A percentile compares a stretch with the other conserved stretches of the same genome.
These are phyloP conservation scores for Drosophila stalkeri DNA, from an alignment of 2,888 invertebrate species.

Conservation along the genomic window DNA sequence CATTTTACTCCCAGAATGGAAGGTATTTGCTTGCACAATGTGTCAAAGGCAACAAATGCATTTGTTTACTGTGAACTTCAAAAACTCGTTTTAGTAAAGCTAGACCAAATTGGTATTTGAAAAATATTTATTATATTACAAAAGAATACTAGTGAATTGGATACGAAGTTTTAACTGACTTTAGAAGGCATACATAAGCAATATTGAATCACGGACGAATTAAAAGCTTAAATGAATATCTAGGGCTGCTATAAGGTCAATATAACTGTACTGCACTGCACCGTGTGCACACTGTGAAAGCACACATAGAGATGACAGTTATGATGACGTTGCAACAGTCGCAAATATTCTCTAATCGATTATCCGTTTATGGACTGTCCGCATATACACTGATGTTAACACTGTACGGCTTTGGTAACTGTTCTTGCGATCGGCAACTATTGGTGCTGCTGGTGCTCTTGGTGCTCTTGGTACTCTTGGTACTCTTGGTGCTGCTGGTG, in stretches of 20 bases:
- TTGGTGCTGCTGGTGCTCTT: neutral
- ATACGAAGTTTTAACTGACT: slow-evolving; percentile 16
- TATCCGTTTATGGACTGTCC: slow-evolving; percentile 62
- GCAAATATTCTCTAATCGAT: slow-evolving; percentile 1
- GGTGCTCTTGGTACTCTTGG: neutral
- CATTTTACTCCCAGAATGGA: slow-evolving; percentile 82
- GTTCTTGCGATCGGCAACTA: neutral
- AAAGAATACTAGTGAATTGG: slow-evolving; percentile 8
- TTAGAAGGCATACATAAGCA: neutral
- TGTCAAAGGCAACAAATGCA: slow-evolving; percentile 62
- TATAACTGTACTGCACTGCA: slow-evolving; percentile 4
- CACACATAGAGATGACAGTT: slow-evolving; percentile 7
- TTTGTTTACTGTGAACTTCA: slow-evolving; percentile 70
- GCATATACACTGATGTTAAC: slow-evolving; percentile 77
- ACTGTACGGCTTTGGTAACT: slow-evolving; percentile 49
- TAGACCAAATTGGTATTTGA: slow-evolving; percentile 2
- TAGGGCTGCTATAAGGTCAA: slow-evolving; percentile 16
- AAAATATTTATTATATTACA: slow-evolving; percentile 2
- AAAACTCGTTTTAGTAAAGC: slow-evolving; percentile 20
- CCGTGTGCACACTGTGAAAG: neutral
- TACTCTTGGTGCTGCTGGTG: neutral
- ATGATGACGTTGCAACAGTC: slow-evolving; percentile 23
- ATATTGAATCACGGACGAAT: neutral
- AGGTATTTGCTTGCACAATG: slow-evolving; percentile 61
- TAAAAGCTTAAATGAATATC: neutral